A percentile compares a stretch with the other conserved stretches of the same genome.
These are phyloP conservation scores for Drosophila atripex DNA, from an alignment of 2,888 invertebrate genomes.

Conservation along the genomic window DNA sequence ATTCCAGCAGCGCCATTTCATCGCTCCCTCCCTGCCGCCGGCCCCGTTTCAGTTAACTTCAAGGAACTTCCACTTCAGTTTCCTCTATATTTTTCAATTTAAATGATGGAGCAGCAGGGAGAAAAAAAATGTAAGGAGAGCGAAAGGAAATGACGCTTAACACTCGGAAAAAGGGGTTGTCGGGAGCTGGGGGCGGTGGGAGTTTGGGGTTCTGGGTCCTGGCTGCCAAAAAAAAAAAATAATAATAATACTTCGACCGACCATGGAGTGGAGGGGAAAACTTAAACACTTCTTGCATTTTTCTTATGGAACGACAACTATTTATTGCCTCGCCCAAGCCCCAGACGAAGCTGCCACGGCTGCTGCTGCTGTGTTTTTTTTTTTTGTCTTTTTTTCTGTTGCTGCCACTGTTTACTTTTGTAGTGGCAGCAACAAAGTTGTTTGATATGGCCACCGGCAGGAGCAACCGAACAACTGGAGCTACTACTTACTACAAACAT, in stretches of 20 bases:
- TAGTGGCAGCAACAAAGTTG: conserved; percentile 66
- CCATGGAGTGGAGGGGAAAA: conserved; percentile 32
- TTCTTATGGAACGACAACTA: conserved; percentile 75
- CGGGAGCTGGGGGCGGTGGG: background rate
- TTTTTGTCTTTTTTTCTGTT: conserved; percentile 13
- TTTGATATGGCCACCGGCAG: conserved; percentile 37
- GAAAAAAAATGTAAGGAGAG: conserved; percentile 7
- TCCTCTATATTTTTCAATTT: conserved; percentile 66
- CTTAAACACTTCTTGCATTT: conserved; percentile 77
- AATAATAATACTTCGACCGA: conserved; percentile 9
- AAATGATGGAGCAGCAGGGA: conserved; percentile 68
- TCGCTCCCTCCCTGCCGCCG: background rate
- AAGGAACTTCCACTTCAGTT: conserved; percentile 36
- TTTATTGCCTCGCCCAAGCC: conserved; percentile 58
- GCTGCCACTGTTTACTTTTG: conserved; percentile 44
- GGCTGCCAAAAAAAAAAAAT: conserved; percentile 37
- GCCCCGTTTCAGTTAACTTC: conserved; percentile 31
- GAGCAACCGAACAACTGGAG: conserved; percentile 2
- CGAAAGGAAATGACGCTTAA: conserved; percentile 48
- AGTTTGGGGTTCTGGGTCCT: conserved; percentile 27
- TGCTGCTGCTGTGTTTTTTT: conserved; percentile 3
- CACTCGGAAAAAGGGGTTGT: conserved; percentile 18
- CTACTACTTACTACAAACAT: conserved; percentile 1
- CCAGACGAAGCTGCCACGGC: conserved; percentile 52
- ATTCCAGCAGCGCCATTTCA: conserved; percentile 9